A percentile compares a stretch with the other conserved stretches of the same genome.
These are phyloP conservation scores for Leptinotarsa tumamoca DNA, from an alignment of 2,888 invertebrate genomes.

Conservation along the genomic window DNA sequence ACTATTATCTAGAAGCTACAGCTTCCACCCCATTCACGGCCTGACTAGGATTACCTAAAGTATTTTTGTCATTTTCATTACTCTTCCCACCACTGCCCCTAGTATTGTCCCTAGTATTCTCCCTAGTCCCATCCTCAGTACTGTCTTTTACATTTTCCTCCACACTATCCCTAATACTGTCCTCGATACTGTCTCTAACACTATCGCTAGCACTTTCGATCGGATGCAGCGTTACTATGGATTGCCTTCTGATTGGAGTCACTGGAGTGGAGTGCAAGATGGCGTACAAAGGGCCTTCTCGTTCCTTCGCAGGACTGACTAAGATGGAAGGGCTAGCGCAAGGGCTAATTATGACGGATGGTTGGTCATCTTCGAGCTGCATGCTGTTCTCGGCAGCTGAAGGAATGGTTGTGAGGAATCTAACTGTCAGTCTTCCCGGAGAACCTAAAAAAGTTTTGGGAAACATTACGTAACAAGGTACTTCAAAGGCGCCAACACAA, in stretches of 20 bases:
- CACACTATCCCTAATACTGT: conserved; percentile 5
- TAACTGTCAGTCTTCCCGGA: conserved; percentile 69
- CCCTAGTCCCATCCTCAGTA: background rate
- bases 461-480: too few species aligned
- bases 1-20: conserved; percentile 57
- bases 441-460: conserved; percentile 60
- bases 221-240: conserved; percentile 65
- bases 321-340: conserved; percentile 54
- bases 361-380: conserved; percentile 74
- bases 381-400: conserved; percentile 80
- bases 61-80: conserved; percentile 23
- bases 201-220: conserved; percentile 52
- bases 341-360: conserved; percentile 33
- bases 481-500: too few species aligned
- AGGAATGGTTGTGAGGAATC: conserved; percentile 79
- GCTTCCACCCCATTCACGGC: conserved; percentile 48
- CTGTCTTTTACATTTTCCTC: background rate
- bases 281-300: conserved; percentile 63
- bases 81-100: conserved; percentile 17
- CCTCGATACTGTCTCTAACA: background rate
- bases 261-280: conserved; percentile 62
- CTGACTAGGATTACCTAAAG: conserved; percentile 52
- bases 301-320: conserved; percentile 62
- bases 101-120: conserved; percentile 39
- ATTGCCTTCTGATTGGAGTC: conserved; percentile 61